A percentile compares a stretch with the other conserved stretches of the same genome.
Evolutionary conservation across 2,888 invertebrate species (phyloP).

Genomic region (Linyphia triangularis): DNA sequence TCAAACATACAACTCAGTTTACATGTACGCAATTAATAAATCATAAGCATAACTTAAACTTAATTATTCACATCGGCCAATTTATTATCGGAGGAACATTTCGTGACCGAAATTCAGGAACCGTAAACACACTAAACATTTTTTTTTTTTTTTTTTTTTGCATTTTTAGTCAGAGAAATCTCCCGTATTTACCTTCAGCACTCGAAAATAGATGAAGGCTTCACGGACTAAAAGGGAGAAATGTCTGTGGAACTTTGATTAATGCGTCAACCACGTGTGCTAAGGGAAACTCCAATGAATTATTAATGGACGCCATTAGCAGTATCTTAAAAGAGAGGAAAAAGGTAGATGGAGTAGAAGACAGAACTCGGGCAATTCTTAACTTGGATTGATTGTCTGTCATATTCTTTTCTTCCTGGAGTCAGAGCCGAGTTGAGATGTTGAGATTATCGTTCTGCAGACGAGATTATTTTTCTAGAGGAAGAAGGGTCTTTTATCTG

Average conservation of each 20-base stretch:
- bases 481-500: conserved; percentile 9
- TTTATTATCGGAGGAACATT: too few species aligned
- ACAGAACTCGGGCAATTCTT: conserved; percentile 65
- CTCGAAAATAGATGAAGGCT: too few species aligned
- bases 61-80: too few species aligned
- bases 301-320: conserved; percentile 71
- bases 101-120: too few species aligned
- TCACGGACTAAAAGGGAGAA: too few species aligned
- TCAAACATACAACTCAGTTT: too few species aligned
- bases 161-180: too few species aligned
- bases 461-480: conserved; percentile 43
- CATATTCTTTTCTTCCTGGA: conserved; percentile 31
- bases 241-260: conserved; percentile 58
- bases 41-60: too few species aligned
- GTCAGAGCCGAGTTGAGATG: conserved; percentile 29
- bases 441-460: conserved; percentile 33
- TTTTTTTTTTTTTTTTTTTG: too few species aligned
- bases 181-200: too few species aligned
- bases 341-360: conserved; percentile 39
- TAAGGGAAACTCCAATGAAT: conserved; percentile 55
- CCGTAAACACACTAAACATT: too few species aligned
- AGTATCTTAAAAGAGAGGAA: conserved; percentile 47
- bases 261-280: conserved; percentile 39
- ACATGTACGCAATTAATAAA: too few species aligned
- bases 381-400: conserved; percentile 66